phyloP scores from a whole-genome alignment of 2,888 invertebrate genomes.

The Cryptophagus acutangulus region DNA sequence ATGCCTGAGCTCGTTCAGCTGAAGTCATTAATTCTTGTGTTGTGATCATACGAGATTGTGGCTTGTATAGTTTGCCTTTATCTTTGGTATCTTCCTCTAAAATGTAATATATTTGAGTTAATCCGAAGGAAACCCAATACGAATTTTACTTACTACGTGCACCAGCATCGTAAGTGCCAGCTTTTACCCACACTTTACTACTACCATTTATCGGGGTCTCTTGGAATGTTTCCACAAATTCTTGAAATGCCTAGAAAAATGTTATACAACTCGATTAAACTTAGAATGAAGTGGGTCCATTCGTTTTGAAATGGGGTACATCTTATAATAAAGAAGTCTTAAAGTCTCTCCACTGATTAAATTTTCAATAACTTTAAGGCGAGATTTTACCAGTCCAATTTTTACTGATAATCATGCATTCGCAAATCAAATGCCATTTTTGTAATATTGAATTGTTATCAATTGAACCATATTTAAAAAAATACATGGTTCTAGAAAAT shows the following conservation, averaged over 20 bases:
- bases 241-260: constrained; percentile 75
- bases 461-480: too few relatives aligned
- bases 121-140: constrained; percentile 4
- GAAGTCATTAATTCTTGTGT: constrained; percentile 52
- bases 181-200: constrained; percentile 94
- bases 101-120: constrained; percentile 13
- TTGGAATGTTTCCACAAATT: constrained; percentile 96
- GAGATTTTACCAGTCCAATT: too few relatives aligned
- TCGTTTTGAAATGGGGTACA: too few relatives aligned
- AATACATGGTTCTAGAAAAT: too few relatives aligned
- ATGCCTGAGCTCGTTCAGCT: constrained; percentile 65
- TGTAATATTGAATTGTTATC: too few relatives aligned
- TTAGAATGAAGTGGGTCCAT: too few relatives aligned
- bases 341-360: too few relatives aligned
- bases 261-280: too few relatives aligned
- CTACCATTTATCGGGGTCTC: constrained; percentile 69
- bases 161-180: constrained; percentile 94
- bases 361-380: too few relatives aligned
- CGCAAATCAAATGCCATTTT: too few relatives aligned
- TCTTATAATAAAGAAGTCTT: too few relatives aligned
- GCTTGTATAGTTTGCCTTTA: constrained; percentile 89
- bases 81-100: constrained; percentile 83
- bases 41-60: constrained; percentile 66
- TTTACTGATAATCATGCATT: too few relatives aligned
- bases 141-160: constrained; percentile 66